These are phyloP conservation scores for Aleiodes sp. DNA, from an alignment of 1,140 invertebrate species.

Conservation along the genomic window DNA sequence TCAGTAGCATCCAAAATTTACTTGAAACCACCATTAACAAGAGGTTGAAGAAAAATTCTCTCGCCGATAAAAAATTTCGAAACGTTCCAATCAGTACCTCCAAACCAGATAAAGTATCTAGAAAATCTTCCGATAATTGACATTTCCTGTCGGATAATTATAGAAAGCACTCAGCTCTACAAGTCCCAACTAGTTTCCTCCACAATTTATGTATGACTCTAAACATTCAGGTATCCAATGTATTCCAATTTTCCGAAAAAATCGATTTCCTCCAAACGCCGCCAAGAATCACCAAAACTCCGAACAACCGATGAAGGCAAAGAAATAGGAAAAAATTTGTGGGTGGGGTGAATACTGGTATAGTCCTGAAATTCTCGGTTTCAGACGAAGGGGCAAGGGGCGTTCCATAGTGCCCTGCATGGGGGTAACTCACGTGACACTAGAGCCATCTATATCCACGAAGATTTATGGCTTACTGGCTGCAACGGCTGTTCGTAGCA, in stretches of 20 bases:
- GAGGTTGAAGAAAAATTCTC: neutral
- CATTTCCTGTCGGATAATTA: neutral
- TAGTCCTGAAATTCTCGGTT: slow-evolving; percentile 20
- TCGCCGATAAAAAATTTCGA: neutral
- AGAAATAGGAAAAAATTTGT: no score
- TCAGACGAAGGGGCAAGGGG: slow-evolving; percentile 49
- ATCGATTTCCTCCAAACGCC: no score
- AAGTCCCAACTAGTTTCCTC: neutral
- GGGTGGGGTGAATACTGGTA: slow-evolving; percentile 36
- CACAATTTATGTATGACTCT: slow-evolving; percentile 1
- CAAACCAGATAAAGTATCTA: neutral
- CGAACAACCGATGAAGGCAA: no score
- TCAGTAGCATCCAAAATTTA: no score
- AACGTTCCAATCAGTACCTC: no score
- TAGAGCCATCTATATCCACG: slow-evolving; percentile 66
- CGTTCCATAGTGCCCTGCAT: slow-evolving; percentile 62
- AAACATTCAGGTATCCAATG: neutral
- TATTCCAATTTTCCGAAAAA: slow-evolving; percentile 2
- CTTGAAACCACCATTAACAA: no score
- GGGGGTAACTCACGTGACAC: slow-evolving; percentile 65
- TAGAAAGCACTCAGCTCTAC: neutral
- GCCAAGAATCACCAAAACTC: neutral
- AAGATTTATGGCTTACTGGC: slow-evolving; percentile 65
- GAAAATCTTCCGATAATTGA: neutral
- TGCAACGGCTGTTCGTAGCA: slow-evolving; percentile 61